Base-by-base conservation (phyloP, 2,797 vertebrate species). In the Diceros bicornis region DNA sequence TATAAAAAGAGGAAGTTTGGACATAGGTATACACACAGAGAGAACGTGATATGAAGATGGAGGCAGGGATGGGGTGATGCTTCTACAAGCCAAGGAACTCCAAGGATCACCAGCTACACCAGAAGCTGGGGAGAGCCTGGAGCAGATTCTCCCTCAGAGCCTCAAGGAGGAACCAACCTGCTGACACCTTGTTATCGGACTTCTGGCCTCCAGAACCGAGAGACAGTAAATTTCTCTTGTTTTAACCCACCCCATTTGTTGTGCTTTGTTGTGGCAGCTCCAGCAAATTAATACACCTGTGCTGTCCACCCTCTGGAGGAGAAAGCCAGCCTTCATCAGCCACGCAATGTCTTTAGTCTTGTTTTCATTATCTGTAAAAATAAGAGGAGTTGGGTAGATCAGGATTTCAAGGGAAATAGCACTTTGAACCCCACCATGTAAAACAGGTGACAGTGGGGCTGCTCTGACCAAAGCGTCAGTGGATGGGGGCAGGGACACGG, bases 161-260 rank as follows among this genome's bases (percentile, higher is more conserved):
- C 59, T 62, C 79, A 0, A 11, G 79, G 41, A 32, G 23, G 3
- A 32, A 29, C 17, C 17, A 2, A 1, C 27, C 37, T 7, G 57
- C 57, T 0, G 3, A 18, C 59, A 13, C 37, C 6, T 0, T 21
- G 79, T 13, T 7, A 14, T 41, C 16, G 2, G 78, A 4, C 34
- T n/a, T 18, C 16, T 52, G 74, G 57, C 79, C 37, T 32, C 25
- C 37, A 44, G 37, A 52, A 7, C 37, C 0, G 3, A 21, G 17
- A 13, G 57, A 12, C 10, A 1, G 8, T 34, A 18, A 6, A 2
- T n/a, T n/a, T 17, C 66, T 34, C 34, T 11, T 0, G n/a, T 68
- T 34, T 68, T 20, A 50, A 16, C 44, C 4, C 16, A 7, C 27
- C 44, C n/a, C 13, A 2, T 27, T 25, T 20, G 4, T 1, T 20